Evolutionary conservation across 2,888 invertebrate genomes (phyloP), one percentile per base, ranked within the genome.

Genomic region (Tridacna gigas): DNA sequence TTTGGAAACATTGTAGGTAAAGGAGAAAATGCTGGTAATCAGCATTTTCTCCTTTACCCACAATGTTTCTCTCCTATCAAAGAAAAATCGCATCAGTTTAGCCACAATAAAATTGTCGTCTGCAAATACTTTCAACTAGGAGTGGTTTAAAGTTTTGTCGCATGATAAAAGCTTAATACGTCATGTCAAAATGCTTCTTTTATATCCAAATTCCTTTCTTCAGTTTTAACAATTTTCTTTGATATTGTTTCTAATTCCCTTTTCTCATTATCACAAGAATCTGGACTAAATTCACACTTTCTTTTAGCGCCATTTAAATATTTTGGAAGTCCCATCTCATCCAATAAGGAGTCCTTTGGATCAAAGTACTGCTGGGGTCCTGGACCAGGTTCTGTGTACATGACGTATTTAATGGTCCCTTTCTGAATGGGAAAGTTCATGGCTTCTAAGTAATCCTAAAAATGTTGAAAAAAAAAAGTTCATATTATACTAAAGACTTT

Each of bases 331-430:
- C 93, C 92, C 37, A 88, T 78, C 9, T 84, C 75, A 74, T 85
- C 84, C 25, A 94, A 83, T 47, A 93, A 78, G 82, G 88, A 86
- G 20, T 92, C 90, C 12, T 73, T 79, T 0, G 77, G 80, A 45
- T 89, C 85, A 47, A 89, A 84, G 61, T 94, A 26, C 90, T 96
- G 94, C 89, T 95, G 95, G 13, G 98, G 98, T 0, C 98, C 98
- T 80, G 96, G 96, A 2, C 98, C 98, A 71, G 98, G 96, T 95
- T 96, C 96, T 0, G 98, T 98, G 91, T 97, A 96, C 90, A 98
- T 98, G 7, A 98, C 96, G 95, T 97, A 98, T 93, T 97, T 97
- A 18, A 98, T 95, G 73, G 96, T 93, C 92, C 97, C 97, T 47
- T 93, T 91, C 66, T 91, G 95, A 73, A 95, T 94, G n/a, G 89